Evolutionary conservation across 2,888 invertebrate species (phyloP).

Genomic region (Cephalotes varians): DNA sequence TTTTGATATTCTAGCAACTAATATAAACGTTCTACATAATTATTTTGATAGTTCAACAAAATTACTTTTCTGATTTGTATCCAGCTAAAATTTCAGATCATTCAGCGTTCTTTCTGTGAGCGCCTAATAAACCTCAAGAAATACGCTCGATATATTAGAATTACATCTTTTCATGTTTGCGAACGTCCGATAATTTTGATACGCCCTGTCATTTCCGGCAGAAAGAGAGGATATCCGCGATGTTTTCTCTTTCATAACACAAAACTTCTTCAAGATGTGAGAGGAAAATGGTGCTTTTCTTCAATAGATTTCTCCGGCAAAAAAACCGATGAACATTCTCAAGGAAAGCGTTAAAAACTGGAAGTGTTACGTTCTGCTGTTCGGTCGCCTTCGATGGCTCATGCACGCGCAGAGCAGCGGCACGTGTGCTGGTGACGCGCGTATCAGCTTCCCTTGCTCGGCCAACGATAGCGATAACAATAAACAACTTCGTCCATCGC

Average conservation of each 20-base stretch:
- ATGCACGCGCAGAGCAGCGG: constrained; percentile 16
- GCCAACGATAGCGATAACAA: constrained; percentile 81
- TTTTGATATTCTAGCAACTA: too few relatives aligned
- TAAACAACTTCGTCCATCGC: constrained; percentile 73
- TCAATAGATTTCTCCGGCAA: background rate
- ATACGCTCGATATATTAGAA: background rate
- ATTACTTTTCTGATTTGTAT: too few relatives aligned
- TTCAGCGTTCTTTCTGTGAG: too few relatives aligned
- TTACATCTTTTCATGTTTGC: background rate
- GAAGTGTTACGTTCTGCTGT: background rate
- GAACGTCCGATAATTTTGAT: background rate
- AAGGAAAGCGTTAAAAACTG: constrained; percentile 12
- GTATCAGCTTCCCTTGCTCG: constrained; percentile 81
- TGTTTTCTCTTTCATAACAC: background rate
- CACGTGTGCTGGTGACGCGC: constrained; percentile 52
- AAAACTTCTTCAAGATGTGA: background rate
- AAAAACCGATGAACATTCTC: background rate
- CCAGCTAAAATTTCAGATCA: too few relatives aligned
- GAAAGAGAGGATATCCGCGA: background rate
- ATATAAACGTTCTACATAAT: too few relatives aligned
- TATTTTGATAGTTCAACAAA: too few relatives aligned
- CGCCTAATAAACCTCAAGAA: background rate
- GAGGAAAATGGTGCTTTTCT: background rate
- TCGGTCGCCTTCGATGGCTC: constrained; percentile 19
- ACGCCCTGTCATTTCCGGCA: background rate